Evolutionary conservation across 1,140 invertebrate genomes (phyloP), one percentile per base, ranked within the genome.

Genomic region (Dendrolimus kikuchii): DNA sequence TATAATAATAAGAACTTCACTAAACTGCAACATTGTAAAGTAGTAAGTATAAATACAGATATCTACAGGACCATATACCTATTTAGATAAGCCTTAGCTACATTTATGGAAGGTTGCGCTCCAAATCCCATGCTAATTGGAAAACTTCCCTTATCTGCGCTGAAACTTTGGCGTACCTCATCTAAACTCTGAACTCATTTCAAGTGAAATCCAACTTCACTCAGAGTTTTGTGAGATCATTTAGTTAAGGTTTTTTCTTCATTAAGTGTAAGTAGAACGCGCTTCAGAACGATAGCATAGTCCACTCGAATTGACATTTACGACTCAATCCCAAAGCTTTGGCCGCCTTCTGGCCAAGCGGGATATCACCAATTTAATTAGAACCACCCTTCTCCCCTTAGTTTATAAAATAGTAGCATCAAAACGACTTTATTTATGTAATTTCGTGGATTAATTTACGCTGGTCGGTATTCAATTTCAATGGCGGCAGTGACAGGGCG

Each of bases 271-370:
- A 67, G 65, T 83, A 82, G 81, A 82, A 79, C 71, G 74, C 67
- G 64, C 73, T 69, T 51, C 60, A 74, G 64, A 77, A 71, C 70
- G 66, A 83, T 77, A 67, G 72, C 77, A 53, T 59, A 66, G 74
- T 59, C 64, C 75, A 78, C 76, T 80, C 66, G 68, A 80, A 44
- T 59, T 68, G 81, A 83, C 80, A 63, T 86, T 86, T 86, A 86
- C 77, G 80, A 82, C 82, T 86, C 76, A 81, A 86, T 85, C 74
- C 71, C 66, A 73, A 80, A 79, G 73, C 81, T 74, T 66, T 68
- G 63, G 69, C 70, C 71, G 74, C 66, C 58, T 59, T 58, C 62
- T 63, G 68, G 62, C 59, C 60, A 64, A 73, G 67, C 73, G 72
- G 66, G 61, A 66, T 59, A 60, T 57, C 59, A 70, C 80, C 75